Evolutionary conservation across 2,888 invertebrate genomes (phyloP), one percentile per base, ranked within the genome.

Genomic region (Ophion ventricosus): DNA sequence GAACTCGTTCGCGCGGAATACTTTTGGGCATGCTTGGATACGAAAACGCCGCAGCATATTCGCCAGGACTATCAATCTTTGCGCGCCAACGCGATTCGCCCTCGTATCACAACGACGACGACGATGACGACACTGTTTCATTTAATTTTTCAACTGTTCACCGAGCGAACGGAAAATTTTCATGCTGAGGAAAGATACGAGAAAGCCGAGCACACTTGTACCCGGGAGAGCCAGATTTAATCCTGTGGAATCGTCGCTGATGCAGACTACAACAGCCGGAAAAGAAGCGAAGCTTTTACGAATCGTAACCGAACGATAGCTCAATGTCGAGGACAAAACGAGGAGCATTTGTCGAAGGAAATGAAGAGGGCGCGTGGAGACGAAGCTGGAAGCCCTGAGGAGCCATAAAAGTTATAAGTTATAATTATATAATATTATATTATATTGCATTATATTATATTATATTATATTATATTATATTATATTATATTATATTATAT

Each of bases 91-190:
- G 56, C 74, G 79, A 89, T 89, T 88, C 87, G 86, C 89, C 86
- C 86, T 85, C 86, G 85, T 86, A 35, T 74, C 67, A 69, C 69
- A 61, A 61, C 61, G 57, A 80, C 61, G 82, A 81, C 84, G 74
- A 77, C 35, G 75, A 80, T 83, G 82, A 81, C 73, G 76, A 69
- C 63, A 69, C 73, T 69, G 80, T 86, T 81, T 88, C 78, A 75
- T 88, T 86, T 88, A 89, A 91, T 90, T 91, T 90, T 89, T 91
- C 90, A 91, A 80, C 83, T 85, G 82, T 81, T 83, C 88, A 83
- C 67, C 63, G 69, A 80, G 67, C 82, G 83, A 84, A 85, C 86
- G 86, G 83, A 77, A 85, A 85, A 77, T 67, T 82, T 20, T 17
- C 54, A 2, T 57, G 40, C 40, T 7, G 26, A 43, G 23, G 25